Evolutionary conservation across 2,113 vertebrate species (phyloP).

Genomic region (Narcine bancroftii): DNA sequence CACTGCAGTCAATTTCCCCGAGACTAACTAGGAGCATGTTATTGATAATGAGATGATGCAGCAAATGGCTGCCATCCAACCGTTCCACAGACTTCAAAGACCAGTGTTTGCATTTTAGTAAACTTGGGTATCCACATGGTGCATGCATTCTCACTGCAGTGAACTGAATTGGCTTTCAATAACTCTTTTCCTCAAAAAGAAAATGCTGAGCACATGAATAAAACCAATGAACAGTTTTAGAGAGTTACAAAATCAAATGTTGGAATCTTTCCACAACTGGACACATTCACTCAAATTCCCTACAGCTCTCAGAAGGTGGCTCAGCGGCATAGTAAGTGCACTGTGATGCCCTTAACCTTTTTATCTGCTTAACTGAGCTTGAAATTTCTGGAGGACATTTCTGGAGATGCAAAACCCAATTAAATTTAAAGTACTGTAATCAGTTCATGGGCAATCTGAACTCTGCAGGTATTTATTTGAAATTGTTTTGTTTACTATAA

Average conservation of each 20-base stretch:
- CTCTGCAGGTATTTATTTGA: neutral
- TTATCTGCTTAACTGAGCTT: neutral
- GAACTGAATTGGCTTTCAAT: slow-evolving; percentile 43
- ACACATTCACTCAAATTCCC: neutral
- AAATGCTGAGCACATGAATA: slow-evolving; percentile 40
- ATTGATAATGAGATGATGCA: neutral
- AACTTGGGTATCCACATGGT: neutral
- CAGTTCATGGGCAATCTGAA: neutral
- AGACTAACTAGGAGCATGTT: neutral
- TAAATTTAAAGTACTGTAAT: neutral
- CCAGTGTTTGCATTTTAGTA: neutral
- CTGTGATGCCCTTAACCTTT: neutral
- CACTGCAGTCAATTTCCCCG: neutral
- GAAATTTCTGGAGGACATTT: neutral
- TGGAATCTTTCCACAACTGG: slow-evolving; percentile 34
- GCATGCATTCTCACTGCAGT: slow-evolving; percentile 37
- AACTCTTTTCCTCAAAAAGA: slow-evolving; percentile 44
- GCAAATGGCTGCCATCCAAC: neutral
- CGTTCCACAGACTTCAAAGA: neutral
- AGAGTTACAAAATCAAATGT: slow-evolving; percentile 41
- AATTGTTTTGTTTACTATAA: neutral
- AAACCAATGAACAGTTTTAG: slow-evolving; percentile 42
- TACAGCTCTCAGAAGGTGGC: slow-evolving; percentile 40
- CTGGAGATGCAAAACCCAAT: neutral
- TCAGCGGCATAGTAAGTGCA: slow-evolving; percentile 43